Percentiles rank a stretch among this genome's conserved stretches.
Evolutionary conservation across 30 jellyfish, hydroid and myxozoan species (phyloP).

Genomic region (Hydractinia echinata): DNA sequence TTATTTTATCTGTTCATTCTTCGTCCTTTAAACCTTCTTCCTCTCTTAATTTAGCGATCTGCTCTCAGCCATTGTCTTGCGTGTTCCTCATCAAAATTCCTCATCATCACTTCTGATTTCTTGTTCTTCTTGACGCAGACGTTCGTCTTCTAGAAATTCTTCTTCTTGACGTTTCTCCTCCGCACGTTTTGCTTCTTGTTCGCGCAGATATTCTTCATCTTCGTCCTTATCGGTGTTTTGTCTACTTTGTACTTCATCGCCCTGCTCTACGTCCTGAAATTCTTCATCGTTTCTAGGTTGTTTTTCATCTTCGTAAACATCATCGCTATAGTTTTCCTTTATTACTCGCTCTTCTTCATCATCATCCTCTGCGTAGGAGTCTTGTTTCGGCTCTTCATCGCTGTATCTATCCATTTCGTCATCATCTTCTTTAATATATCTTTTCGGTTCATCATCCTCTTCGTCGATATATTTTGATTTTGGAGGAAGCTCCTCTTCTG

Average conservation of each 20-base stretch:
- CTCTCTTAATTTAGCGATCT: neutral
- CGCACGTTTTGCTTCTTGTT: neutral
- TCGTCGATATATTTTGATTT: too few species aligned
- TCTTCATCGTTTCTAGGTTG: neutral
- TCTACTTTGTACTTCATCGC: neutral
- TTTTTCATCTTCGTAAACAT: neutral
- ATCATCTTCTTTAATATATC: too few species aligned
- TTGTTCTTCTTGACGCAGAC: neutral
- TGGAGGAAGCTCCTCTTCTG: too few species aligned
- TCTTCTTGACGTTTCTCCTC: conserved; percentile 3
- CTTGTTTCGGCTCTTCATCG: neutral
- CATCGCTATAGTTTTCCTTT: neutral
- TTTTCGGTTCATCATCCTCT: too few species aligned
- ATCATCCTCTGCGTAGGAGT: neutral
- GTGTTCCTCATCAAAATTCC: conserved; percentile 18
- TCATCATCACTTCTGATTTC: neutral
- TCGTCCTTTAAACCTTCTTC: neutral
- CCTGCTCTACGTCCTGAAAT: too few species aligned
- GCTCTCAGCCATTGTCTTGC: conserved; percentile 11
- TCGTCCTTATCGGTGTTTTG: neutral
- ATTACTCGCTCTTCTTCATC: neutral
- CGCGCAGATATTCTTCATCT: conserved; percentile 12
- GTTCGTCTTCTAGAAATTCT: conserved; percentile 16
- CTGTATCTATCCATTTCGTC: neutral
- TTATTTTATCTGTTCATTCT: neutral